phyloP scores from a whole-genome alignment of 1,140 invertebrate genomes.

The Magallana angulata region DNA sequence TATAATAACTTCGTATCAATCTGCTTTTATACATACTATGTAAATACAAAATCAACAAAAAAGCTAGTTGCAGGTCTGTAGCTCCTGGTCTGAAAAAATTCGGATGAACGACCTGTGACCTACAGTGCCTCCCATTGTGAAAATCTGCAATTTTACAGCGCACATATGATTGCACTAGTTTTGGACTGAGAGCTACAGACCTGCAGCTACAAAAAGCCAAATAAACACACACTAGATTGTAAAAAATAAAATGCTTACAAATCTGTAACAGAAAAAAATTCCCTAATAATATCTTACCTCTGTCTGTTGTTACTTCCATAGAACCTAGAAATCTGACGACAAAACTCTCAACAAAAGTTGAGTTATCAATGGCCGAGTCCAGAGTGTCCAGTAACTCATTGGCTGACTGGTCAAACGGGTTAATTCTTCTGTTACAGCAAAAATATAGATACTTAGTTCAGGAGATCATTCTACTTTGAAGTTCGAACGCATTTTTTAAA shows the following conservation, averaged over 20 bases:
- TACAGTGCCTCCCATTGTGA: too few relatives aligned
- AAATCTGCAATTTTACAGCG: too few relatives aligned
- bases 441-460: background rate
- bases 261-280: background rate
- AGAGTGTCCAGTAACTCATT: constrained; percentile 64
- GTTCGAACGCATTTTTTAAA: too few relatives aligned
- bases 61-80: too few relatives aligned
- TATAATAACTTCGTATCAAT: too few relatives aligned
- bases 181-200: background rate
- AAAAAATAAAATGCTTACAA: too few relatives aligned
- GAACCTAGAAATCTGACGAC: constrained; percentile 76
- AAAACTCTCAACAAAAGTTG: constrained; percentile 74
- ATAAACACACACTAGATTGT: too few relatives aligned
- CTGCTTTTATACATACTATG: background rate
- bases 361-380: constrained; percentile 70
- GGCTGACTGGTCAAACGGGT: constrained; percentile 77
- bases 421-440: constrained; percentile 73
- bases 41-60: background rate
- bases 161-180: background rate
- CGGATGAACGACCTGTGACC: too few relatives aligned
- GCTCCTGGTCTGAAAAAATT: too few relatives aligned
- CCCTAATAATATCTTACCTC: constrained; percentile 66
- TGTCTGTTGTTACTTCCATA: constrained; percentile 77
- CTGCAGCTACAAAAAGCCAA: too few relatives aligned
- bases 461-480: too few relatives aligned